phyloP scores from a whole-genome alignment of 2,797 vertebrate species.

The Pipistrellus nathusii region DNA sequence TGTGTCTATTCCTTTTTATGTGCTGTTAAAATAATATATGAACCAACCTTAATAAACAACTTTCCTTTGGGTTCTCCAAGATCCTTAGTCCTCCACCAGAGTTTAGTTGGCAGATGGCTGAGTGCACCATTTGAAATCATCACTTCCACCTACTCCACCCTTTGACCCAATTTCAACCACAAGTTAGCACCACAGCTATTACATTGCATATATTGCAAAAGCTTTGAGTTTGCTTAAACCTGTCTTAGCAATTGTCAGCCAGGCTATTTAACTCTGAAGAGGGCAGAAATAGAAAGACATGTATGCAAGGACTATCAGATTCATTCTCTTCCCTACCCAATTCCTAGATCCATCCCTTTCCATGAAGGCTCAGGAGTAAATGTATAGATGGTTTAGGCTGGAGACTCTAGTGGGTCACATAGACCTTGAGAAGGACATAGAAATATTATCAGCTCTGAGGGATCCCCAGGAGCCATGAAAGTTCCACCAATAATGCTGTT shows the following conservation, averaged over 20 bases:
- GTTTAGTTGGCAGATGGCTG: neutral
- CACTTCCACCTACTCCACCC: constrained; percentile 60
- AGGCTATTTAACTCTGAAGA: constrained; percentile 6
- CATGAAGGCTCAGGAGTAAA: neutral
- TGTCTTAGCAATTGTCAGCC: constrained; percentile 44
- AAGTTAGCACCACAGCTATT: constrained; percentile 16
- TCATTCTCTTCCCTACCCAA: neutral
- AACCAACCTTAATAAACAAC: neutral
- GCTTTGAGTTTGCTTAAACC: constrained; percentile 6
- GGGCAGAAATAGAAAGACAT: neutral
- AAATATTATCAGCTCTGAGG: neutral
- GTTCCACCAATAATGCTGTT: neutral
- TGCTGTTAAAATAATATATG: neutral
- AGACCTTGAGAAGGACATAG: neutral
- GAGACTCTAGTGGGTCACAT: neutral
- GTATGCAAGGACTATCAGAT: neutral
- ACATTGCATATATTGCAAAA: neutral
- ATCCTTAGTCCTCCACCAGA: neutral
- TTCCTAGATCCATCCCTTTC: constrained; percentile 10
- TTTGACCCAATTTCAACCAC: constrained; percentile 75
- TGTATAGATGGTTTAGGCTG: neutral
- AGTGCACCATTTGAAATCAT: constrained; percentile 8
- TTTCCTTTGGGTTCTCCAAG: neutral
- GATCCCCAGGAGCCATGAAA: neutral
- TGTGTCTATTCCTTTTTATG: neutral